These are phyloP conservation scores for Pluvianellus socialis DNA, from an alignment of 2,113 vertebrate genomes.

Conservation along the genomic window DNA sequence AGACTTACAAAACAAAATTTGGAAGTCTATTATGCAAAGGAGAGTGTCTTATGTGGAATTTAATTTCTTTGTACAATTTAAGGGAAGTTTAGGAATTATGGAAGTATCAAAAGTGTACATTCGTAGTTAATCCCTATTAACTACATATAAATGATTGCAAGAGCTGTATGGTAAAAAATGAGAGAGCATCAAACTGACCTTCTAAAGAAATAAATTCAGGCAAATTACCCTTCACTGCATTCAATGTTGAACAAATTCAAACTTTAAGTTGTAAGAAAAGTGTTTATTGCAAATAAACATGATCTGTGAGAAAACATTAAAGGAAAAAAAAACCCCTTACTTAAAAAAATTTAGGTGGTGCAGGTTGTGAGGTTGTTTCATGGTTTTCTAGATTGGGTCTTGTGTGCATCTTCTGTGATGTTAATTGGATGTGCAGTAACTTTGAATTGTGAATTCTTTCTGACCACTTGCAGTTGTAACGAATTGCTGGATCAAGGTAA, in stretches of 20 bases:
- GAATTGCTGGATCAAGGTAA: not conserved
- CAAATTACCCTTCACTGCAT: not conserved
- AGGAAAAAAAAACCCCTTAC: not conserved
- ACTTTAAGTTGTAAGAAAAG: not conserved
- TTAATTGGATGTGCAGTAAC: not conserved
- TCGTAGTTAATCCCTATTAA: not conserved
- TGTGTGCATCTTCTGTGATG: not conserved
- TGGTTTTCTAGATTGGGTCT: not conserved
- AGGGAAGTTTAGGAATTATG: not conserved
- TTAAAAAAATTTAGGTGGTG: not conserved
- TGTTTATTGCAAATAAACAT: not conserved
- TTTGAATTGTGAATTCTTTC: not conserved
- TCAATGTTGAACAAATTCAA: not conserved
- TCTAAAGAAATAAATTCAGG: not conserved
- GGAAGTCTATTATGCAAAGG: not conserved
- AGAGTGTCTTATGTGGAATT: not conserved
- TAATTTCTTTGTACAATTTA: not conserved
- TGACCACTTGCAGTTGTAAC: not conserved
- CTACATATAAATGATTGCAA: not conserved
- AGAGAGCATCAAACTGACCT: not conserved
- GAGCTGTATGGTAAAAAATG: not conserved
- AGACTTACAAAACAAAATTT: not conserved
- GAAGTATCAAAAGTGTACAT: not conserved
- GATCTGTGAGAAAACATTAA: not conserved
- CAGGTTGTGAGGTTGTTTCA: not conserved